Base-by-base conservation (phyloP, 2,797 vertebrate genomes). In the Ctenopoma kingsleyae region DNA sequence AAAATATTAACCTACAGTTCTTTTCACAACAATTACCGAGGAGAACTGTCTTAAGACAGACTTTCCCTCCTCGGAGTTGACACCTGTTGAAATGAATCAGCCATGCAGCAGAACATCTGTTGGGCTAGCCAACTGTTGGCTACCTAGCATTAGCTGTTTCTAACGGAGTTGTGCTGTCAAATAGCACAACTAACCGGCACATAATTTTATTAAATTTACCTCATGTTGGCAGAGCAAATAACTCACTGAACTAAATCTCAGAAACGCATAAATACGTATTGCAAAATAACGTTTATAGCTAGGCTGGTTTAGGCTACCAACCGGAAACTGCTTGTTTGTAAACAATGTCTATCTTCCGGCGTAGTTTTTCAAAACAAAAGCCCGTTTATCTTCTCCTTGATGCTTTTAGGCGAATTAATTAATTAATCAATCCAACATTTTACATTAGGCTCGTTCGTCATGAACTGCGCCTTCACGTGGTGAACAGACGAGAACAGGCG, bases 51-150 rank as follows among this genome's bases (percentile, higher is more conserved):
- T 6, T 4, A 16, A 25, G 17, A 32, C 1, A 27, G 1, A 44
- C 47, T 35, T 40, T 6, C 19, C 8, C 44, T 41, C 10, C 5
- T 3, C 23, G 40, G 13, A 36, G 27, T 11, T 13, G 40, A 38
- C 87, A 86, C 83, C 81, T 87, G 89, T 86, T 81, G 68, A 53
- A 48, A 27, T 59, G n/a, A 80, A 48, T 89, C 81, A 65, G 36
- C 35, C 67, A 65, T 38, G 43, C 67, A 44, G 40, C 48, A 46
- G 3, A 16, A 46, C 35, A 55, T 36, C 40, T 67, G 35, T 4
- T 20, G 16, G 67, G 80, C 57, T 65, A 53, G 15, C 68, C 73
- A 65, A 49, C 71, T 46, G 48, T 44, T 57, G 61, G 81, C 85
- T 51, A 44, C 10, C 41, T 2, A 7, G 6, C 16, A 17, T 16